Evolutionary conservation across 92 coral and sea anemone genomes (phyloP).

Genomic region (Paragorgia papillata): DNA sequence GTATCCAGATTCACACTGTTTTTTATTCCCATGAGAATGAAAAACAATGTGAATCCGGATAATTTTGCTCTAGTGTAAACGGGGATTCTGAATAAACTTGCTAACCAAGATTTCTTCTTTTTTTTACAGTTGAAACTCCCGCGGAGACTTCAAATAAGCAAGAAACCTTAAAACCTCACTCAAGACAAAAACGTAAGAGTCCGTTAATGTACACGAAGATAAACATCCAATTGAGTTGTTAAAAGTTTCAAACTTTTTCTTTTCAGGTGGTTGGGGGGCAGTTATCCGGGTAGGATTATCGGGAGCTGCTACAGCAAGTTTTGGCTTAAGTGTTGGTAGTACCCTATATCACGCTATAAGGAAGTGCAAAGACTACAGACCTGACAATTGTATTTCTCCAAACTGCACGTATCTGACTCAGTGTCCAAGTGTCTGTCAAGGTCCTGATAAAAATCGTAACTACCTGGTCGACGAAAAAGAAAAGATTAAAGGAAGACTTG

Average conservation of each 20-base stretch:
- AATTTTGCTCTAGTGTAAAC: too few species aligned
- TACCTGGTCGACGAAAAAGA: conserved; percentile 3
- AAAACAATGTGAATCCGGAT: too few species aligned
- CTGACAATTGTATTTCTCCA: not conserved
- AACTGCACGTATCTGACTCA: conserved; percentile 1
- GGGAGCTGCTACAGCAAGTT: not conserved
- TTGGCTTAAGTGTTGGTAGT: conserved; percentile 15
- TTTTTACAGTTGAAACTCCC: not conserved
- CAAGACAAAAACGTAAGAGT: not conserved
- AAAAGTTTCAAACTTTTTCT: not conserved
- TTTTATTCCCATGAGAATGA: too few species aligned
- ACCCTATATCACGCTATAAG: conserved; percentile 30
- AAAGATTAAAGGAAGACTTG: not conserved
- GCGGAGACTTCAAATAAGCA: too few species aligned
- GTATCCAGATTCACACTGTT: too few species aligned
- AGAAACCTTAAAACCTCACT: not conserved
- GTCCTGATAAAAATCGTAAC: conserved; percentile 6
- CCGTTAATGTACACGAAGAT: too few species aligned
- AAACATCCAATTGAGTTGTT: too few species aligned
- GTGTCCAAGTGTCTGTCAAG: conserved; percentile 27
- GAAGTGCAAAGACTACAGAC: conserved; percentile 37
- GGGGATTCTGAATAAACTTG: too few species aligned
- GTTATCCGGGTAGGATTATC: conserved; percentile 5
- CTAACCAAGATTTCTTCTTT: not conserved
- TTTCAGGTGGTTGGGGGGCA: conserved; percentile 6